Base-by-base conservation (phyloP, 2,888 invertebrate species). In the Drepanosiphum platanoidis region DNA sequence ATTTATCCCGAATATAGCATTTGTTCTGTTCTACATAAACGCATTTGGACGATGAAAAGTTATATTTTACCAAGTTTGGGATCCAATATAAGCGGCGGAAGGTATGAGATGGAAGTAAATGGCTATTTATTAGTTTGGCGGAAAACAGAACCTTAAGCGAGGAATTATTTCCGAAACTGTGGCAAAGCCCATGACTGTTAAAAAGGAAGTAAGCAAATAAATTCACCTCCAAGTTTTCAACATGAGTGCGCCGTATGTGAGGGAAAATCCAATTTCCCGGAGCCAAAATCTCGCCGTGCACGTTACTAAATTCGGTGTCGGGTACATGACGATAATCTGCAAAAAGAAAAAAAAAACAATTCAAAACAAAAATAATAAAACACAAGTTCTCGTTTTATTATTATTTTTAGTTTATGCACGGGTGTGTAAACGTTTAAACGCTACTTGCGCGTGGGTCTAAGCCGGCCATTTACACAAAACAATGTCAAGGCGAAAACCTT, bases 231-330 rank as follows among this genome's bases (percentile, higher is more conserved):
- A 97, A 74, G 97, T 97, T 92, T 98, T 97, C 88, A 97, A 91
- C 95, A 98, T 96, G 58, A 98, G 91, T 39, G 97, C 97, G 27
- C 97, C 97, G 89, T 97, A 98, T 5, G 97, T 97, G 87, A 97
- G 92, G 15, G 97, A 96, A 91, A 98, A 98, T 84, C 97, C 97
- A 88, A 97, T 96, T 91, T 97, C 97, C 87, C 97, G 90, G 68
- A 97, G 91, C 97, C 97, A 97, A 86, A 97, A 94, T 88, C 96
- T 92, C 78, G 96, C 93, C 0, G 96, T 96, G 89, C 97, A 97
- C 1, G 96, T 96, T 88, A 96, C 92, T 30, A 96, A 93, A 80
- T 94, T 96, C 1, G 97, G 97, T 88, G 95, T 93, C 22, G 97
- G 97, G 90, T 97, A 98, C 94, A 97, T 96, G 58, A 97, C 96